Evolutionary conservation across 2,797 vertebrate species (phyloP), one percentile per base, ranked within the genome.

Genomic region (Anabacerthia variegaticeps): DNA sequence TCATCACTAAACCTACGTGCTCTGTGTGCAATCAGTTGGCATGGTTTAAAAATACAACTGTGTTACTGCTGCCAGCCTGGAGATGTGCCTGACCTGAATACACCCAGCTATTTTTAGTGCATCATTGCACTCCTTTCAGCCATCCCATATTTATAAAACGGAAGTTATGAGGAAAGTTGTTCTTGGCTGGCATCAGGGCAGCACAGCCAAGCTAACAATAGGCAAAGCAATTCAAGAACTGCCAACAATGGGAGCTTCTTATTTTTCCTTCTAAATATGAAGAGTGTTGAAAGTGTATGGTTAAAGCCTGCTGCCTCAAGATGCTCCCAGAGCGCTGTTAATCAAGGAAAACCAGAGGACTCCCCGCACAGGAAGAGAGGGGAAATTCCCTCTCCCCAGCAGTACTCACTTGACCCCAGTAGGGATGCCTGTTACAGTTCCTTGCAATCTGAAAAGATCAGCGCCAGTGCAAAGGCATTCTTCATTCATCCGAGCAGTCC

Each of bases 71-170:
- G 82, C 66, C 88, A 66, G 80, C 12, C 85, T 88, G 86, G 67
- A 95, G 75, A 14, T 30, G 13, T 7, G 88, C 93, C 80, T 93
- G 94, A 95, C 95, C 95, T 85, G 77, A 92, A 91, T 76, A 63
- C 30, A 78, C 55, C 32, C 74, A 1, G 80, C 67, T 90, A 88
- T 86, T 90, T 89, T 90, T 90, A 88, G 94, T 5, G 1, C 46
- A n/a, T 15, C 2, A 5, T 0, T 32, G 79, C 43, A 10, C 74
- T 92, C 85, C 58, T 51, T 82, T 61, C 91, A 62, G 78, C 69
- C 41, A 59, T 23, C 54, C 78, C 7, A 2, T 43, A 55, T 69
- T 58, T 72, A 58, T 30, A 18, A 85, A 85, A 54, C 71, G 80
- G 95, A 95, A 93, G 71, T 75, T 85, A 59, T 9, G 62, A 76